A percentile compares a stretch with the other conserved stretches of the same genome.
These are phyloP conservation scores for Orbicella faveolata DNA, from an alignment of 64 coral and sea anemone species.

Conservation along the genomic window DNA sequence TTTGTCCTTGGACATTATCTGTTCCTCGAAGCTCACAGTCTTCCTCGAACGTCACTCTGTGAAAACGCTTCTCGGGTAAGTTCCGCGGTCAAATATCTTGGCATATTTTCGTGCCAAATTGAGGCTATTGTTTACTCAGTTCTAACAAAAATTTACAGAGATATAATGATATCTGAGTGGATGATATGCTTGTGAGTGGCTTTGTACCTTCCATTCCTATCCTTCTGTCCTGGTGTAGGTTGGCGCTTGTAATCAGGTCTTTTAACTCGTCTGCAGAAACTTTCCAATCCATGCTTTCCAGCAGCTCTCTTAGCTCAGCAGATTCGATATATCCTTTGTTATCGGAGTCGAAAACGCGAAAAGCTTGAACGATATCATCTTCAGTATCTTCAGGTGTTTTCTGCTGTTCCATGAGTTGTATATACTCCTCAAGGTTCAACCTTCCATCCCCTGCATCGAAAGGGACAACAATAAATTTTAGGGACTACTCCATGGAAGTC, in stretches of 20 bases:
- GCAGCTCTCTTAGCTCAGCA: slow-evolving; percentile 58
- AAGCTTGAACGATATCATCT: slow-evolving; percentile 78
- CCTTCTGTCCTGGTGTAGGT: slow-evolving; percentile 52
- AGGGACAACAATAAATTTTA: no score
- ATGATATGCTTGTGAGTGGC: no score
- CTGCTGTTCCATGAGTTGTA: slow-evolving; percentile 79
- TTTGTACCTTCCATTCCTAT: slow-evolving; percentile 56
- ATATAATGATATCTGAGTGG: no score
- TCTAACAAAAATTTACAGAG: no score
- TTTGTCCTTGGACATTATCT: no score
- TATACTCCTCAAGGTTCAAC: slow-evolving; percentile 70
- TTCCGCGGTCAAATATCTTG: no score
- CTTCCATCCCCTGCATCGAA: slow-evolving; percentile 61
- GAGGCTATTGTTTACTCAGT: no score
- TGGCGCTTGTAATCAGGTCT: slow-evolving; percentile 52
- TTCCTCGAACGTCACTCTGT: no score
- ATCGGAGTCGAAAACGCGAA: slow-evolving; percentile 82
- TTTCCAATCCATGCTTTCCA: slow-evolving; percentile 75
- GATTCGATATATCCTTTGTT: slow-evolving; percentile 78
- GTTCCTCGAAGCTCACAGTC: no score
- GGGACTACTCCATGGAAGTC: no score
- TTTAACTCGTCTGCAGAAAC: slow-evolving; percentile 60
- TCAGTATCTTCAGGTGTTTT: slow-evolving; percentile 79
- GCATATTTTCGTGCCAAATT: no score
- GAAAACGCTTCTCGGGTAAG: no score